Conservation (phyloP, 2,797 vertebrate species). For the Lagocephalus sceleratus region DNA sequence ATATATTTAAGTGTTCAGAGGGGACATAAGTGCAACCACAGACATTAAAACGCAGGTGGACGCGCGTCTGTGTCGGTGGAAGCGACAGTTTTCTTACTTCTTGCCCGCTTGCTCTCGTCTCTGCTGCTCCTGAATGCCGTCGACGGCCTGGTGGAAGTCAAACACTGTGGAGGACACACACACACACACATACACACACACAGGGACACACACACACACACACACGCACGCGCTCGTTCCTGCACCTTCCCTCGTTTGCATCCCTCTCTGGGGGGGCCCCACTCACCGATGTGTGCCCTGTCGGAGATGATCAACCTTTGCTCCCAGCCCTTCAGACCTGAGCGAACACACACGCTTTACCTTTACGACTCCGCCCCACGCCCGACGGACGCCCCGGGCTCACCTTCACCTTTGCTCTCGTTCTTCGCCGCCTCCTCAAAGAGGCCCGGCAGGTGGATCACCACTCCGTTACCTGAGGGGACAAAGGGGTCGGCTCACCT, state of each 20-base stretch:
- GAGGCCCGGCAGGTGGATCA: slow-evolving; percentile 95
- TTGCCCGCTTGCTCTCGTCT: slow-evolving; percentile 96
- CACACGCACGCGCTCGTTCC: slow-evolving; percentile 41
- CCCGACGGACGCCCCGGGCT: no score
- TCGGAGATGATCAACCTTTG: slow-evolving; percentile 95
- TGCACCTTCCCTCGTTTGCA: slow-evolving; percentile 16
- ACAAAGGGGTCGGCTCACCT: not conserved
- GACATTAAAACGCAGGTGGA: not conserved
- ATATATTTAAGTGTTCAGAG: no score
- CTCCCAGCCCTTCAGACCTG: slow-evolving; percentile 95
- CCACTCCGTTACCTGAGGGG: slow-evolving; percentile 90
- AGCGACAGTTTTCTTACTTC: slow-evolving; percentile 82
- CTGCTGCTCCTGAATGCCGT: slow-evolving; percentile 95
- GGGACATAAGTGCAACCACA: no score
- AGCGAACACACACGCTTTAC: not conserved
- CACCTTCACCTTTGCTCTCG: slow-evolving; percentile 90
- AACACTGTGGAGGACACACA: slow-evolving; percentile 84
- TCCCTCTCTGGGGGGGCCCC: slow-evolving; percentile 2
- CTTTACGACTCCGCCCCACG: no score
- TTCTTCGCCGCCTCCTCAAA: slow-evolving; percentile 98
- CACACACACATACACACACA: slow-evolving; percentile 64
- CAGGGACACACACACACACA: slow-evolving; percentile 61
- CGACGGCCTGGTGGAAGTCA: slow-evolving; percentile 99
- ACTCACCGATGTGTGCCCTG: slow-evolving; percentile 96
- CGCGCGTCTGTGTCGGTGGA: slow-evolving; percentile 6